phyloP scores from a whole-genome alignment of 2,113 vertebrate genomes.

The Datnioides undecimradiatus region DNA sequence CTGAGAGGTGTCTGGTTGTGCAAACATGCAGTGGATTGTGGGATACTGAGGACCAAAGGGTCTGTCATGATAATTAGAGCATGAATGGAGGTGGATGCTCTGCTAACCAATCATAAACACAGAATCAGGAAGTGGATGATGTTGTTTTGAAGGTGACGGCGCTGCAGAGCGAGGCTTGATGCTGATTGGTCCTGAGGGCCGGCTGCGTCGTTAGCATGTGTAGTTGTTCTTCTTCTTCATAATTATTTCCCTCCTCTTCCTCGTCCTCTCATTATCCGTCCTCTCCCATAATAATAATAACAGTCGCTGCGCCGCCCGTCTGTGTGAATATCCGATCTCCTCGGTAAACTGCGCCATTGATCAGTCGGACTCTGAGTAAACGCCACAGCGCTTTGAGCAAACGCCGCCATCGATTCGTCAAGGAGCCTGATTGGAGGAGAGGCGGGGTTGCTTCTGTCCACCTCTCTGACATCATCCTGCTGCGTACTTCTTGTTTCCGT shows the following conservation, averaged over 20 bases:
- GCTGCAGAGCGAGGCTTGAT: not conserved
- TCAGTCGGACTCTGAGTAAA: slow-evolving; percentile 50
- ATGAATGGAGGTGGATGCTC: no score
- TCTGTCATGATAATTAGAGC: no score
- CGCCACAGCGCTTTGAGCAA: slow-evolving; percentile 47
- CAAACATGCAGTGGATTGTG: not conserved
- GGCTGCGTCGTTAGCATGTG: no score
- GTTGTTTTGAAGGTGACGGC: not conserved
- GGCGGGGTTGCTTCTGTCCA: not conserved
- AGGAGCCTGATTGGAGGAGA: not conserved
- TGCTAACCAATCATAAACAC: not conserved
- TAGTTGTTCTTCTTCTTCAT: not conserved
- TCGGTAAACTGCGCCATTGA: slow-evolving; percentile 49
- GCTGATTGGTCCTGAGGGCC: not conserved
- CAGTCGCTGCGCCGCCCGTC: not conserved
- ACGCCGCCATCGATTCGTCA: slow-evolving; percentile 56
- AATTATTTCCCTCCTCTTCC: not conserved
- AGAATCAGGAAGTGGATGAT: no score
- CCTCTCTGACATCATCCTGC: slow-evolving; percentile 8
- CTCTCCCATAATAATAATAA: slow-evolving; percentile 13
- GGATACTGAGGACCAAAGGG: not conserved
- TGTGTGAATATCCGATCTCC: slow-evolving; percentile 38
- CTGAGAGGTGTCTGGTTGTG: not conserved
- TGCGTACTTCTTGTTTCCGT: slow-evolving; percentile 36
- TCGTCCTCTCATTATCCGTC: not conserved